These are phyloP conservation scores for Ctenoplectra terminalis DNA, from an alignment of 1,140 invertebrate species.

Conservation along the genomic window DNA sequence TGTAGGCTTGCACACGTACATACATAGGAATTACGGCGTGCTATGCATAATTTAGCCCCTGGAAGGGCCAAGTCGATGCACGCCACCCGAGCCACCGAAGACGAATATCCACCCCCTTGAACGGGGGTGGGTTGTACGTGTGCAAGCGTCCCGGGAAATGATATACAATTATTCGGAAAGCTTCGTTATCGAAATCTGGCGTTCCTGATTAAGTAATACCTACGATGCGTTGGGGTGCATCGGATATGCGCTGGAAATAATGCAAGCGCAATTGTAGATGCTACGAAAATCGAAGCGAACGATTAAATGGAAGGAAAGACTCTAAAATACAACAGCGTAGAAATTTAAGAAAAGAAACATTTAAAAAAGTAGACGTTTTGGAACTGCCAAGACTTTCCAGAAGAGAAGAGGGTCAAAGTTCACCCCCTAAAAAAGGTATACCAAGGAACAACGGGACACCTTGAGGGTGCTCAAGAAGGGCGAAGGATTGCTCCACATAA, in stretches of 20 bases:
- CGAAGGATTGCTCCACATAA: constrained; percentile 75
- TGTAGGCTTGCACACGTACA: constrained; percentile 44
- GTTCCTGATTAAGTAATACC: constrained; percentile 16
- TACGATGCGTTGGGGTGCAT: constrained; percentile 5
- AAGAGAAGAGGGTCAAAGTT: too few relatives aligned
- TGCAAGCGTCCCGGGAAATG: neutral
- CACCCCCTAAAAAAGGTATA: too few relatives aligned
- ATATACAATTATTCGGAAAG: constrained; percentile 27
- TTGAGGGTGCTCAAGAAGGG: neutral
- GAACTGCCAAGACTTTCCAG: too few relatives aligned
- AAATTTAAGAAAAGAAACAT: too few relatives aligned
- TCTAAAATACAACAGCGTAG: too few relatives aligned
- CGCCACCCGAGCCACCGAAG: constrained; percentile 14
- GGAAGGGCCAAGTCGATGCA: constrained; percentile 26
- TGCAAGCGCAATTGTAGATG: too few relatives aligned
- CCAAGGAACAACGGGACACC: too few relatives aligned
- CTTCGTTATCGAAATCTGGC: constrained; percentile 9
- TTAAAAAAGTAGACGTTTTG: too few relatives aligned
- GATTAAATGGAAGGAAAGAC: too few relatives aligned
- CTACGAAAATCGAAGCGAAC: too few relatives aligned
- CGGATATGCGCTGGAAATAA: too few relatives aligned
- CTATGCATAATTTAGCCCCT: constrained; percentile 39
- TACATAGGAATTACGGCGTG: constrained; percentile 16
- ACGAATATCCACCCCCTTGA: constrained; percentile 16
- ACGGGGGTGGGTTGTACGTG: neutral